A percentile compares a stretch with the other conserved stretches of the same genome.
Evolutionary conservation across 2,797 vertebrate genomes (phyloP).

Genomic region (Myotis daubentonii): DNA sequence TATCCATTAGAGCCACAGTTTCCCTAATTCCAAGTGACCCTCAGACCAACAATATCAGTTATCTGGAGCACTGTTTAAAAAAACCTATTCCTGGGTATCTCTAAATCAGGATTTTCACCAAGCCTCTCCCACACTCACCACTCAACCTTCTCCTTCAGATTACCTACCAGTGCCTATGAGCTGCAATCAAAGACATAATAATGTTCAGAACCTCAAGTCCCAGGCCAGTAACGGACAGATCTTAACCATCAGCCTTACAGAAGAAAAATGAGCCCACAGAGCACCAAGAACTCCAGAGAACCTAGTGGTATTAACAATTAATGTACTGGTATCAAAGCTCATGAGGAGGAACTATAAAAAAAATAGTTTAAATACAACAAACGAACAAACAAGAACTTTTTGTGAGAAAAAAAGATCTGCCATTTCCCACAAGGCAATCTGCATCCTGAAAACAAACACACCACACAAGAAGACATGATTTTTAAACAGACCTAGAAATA

Average conservation of each 20-base stretch:
- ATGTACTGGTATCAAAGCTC: background rate
- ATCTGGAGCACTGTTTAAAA: background rate
- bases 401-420: background rate
- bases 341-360: background rate
- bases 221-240: fast-evolving
- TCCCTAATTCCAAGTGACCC: background rate
- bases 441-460: slow-evolving; percentile 1
- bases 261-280: background rate
- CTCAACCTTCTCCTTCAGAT: background rate
- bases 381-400: background rate
- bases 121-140: background rate
- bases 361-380: background rate
- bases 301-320: background rate
- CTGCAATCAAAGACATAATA: background rate
- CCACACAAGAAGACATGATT: slow-evolving; percentile 41
- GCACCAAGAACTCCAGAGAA: background rate
- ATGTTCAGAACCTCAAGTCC: background rate
- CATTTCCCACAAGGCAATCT: slow-evolving; percentile 21
- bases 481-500: slow-evolving; percentile 63
- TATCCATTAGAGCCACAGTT: background rate
- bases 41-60: background rate
- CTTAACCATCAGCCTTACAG: background rate
- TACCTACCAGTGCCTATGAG: background rate
- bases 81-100: background rate
- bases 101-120: background rate